Evolutionary conservation across 92 coral and sea anemone genomes (phyloP), one percentile per base, ranked within the genome.

Genomic region (Isaurus tuberculatus): DNA sequence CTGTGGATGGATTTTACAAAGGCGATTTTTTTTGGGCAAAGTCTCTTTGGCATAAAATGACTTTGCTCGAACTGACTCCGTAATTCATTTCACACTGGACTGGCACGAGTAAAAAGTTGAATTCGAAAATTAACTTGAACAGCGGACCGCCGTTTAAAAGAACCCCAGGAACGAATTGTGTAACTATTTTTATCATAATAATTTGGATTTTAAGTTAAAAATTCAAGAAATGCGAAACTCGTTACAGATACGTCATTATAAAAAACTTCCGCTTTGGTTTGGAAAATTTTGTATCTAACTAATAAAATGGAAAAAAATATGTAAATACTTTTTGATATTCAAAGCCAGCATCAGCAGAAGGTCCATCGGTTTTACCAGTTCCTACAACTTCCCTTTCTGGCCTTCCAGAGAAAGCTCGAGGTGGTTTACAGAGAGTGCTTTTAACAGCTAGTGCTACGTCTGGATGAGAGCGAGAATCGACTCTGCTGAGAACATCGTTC

Each of bases 291-390:
- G 0, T 72, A 22, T 72, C 42, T 26, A 23, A 40, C 31, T 25
- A 72, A 5, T 27, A 13, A 42, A 23, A 42, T 20, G 4, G 68
- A 13, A 36, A 72, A 23, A 43, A 72, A 48, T 34, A 10, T 72
- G 17, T n/a, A 26, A 70, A 42, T 22, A 91, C 98, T 72, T 90
- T 93, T 57, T 79, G 63, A 64, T 92, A 94, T 36, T 94, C 92
- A 66, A 88, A 85, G 57, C 97, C 90, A 65, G 92, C 85, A 40
- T 72, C 91, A 40, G 86, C 88, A 19, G 66, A 70, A 13, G 71
- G 34, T 46, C 71, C 5, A 34, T 53, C 37, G 17, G 84, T 65
- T 33, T 27, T 19, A 29, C 14, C 42, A 11, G 22, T 58, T 32
- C 17, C 58, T 22, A 10, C 23, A 37, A 26, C 78, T 61, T 60